A percentile compares a stretch with the other conserved stretches of the same genome.
Conservation (phyloP, 2,797 vertebrate genomes). For the Pseudochromis fuscus region DNA sequence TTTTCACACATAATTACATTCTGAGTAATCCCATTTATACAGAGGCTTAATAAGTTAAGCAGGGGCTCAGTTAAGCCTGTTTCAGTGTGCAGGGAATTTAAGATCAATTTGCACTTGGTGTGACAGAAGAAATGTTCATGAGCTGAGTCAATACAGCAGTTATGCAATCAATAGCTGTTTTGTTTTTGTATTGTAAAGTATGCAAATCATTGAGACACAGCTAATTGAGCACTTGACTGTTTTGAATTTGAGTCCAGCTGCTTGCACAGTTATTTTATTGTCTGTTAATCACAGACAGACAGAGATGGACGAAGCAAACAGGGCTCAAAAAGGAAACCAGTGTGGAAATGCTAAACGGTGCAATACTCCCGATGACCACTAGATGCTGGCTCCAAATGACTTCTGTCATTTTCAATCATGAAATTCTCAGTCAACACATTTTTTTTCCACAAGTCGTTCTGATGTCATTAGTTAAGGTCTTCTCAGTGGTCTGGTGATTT, state of each 20-base stretch:
- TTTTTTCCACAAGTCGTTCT: too few relatives aligned
- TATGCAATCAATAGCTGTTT: not conserved
- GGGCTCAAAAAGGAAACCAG: too few relatives aligned
- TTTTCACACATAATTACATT: conserved; percentile 21
- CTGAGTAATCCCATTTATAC: conserved; percentile 24
- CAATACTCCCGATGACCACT: too few relatives aligned
- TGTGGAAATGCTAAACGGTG: too few relatives aligned
- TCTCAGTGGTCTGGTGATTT: too few relatives aligned
- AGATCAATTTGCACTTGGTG: conserved; percentile 9
- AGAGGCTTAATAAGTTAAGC: not conserved
- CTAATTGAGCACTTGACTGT: conserved; percentile 9
- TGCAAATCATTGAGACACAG: not conserved
- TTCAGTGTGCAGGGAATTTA: not conserved
- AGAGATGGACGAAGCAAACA: too few relatives aligned
- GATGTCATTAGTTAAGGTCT: too few relatives aligned
- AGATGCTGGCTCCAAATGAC: too few relatives aligned
- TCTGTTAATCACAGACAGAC: too few relatives aligned
- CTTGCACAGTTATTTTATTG: not conserved
- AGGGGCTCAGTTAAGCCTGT: not conserved
- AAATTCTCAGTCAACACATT: too few relatives aligned
- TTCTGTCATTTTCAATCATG: too few relatives aligned
- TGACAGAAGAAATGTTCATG: not conserved
- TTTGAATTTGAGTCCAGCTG: not conserved
- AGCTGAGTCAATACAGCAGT: conserved; percentile 3
- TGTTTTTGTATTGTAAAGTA: not conserved